Evolutionary conservation across 2,888 invertebrate genomes (phyloP).

Genomic region (Macroteleia sp.): DNA sequence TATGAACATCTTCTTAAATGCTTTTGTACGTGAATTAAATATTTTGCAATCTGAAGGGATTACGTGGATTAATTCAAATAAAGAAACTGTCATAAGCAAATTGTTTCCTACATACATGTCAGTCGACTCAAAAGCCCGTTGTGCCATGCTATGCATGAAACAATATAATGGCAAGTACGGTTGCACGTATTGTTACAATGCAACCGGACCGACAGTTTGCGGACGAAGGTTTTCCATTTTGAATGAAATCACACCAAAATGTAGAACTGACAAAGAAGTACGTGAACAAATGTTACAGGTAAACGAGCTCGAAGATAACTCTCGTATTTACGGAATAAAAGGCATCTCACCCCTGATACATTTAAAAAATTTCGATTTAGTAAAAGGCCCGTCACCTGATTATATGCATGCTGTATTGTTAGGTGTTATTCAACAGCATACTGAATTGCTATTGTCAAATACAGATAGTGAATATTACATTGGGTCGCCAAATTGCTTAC

Average conservation of each 20-base stretch:
- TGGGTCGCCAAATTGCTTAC: background rate
- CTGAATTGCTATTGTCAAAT: slow-evolving; percentile 6
- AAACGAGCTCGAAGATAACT: background rate
- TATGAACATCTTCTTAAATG: slow-evolving; percentile 20
- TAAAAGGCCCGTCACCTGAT: background rate
- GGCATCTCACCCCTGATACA: slow-evolving; percentile 1
- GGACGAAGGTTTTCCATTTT: slow-evolving; percentile 11
- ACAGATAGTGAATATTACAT: background rate
- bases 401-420: slow-evolving; percentile 25
- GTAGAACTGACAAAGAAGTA: slow-evolving; percentile 9
- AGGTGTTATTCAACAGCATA: slow-evolving; percentile 19
- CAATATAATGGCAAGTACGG: slow-evolving; percentile 29
- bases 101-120: background rate
- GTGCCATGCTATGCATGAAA: slow-evolving; percentile 16
- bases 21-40: slow-evolving; percentile 20
- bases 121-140: slow-evolving; percentile 43
- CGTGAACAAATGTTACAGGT: slow-evolving; percentile 1
- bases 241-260: background rate
- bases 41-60: slow-evolving; percentile 7
- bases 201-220: background rate
- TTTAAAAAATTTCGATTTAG: slow-evolving; percentile 22
- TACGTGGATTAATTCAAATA: slow-evolving; percentile 5
- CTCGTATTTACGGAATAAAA: slow-evolving; percentile 6
- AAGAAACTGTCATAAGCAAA: background rate
- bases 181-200: slow-evolving; percentile 12